Percentiles rank a stretch among this genome's conserved stretches.
These are phyloP conservation scores for Bimastos eiseni DNA, from an alignment of 2,888 invertebrate genomes.

Conservation along the genomic window DNA sequence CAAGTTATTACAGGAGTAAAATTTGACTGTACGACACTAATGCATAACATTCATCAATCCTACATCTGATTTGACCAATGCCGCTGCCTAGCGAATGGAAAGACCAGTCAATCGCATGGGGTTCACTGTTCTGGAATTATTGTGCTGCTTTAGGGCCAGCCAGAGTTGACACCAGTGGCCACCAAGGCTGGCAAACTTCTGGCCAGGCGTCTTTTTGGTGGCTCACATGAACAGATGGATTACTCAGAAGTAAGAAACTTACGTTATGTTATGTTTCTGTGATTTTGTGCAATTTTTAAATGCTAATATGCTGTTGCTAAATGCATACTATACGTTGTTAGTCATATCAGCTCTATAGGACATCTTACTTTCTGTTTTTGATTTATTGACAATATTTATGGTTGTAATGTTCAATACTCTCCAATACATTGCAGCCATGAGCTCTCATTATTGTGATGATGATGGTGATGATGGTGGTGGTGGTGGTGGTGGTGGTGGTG, in stretches of 20 bases:
- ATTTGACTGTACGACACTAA: too few species aligned
- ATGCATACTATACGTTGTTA: not conserved
- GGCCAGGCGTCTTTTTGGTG: slow-evolving; percentile 67
- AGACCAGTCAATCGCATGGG: too few species aligned
- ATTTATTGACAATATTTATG: not conserved
- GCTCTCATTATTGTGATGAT: not conserved
- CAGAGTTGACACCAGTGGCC: slow-evolving; percentile 88
- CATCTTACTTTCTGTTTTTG: not conserved
- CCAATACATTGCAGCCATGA: not conserved
- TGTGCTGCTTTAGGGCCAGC: slow-evolving; percentile 63
- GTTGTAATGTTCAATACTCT: not conserved
- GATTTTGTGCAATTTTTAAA: not conserved
- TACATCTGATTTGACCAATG: too few species aligned
- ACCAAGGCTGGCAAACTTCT: slow-evolving; percentile 79
- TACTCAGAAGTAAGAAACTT: slow-evolving; percentile 48
- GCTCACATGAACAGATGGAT: slow-evolving; percentile 52
- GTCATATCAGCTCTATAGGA: not conserved
- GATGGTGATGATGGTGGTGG: too few species aligned
- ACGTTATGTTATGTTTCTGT: not conserved
- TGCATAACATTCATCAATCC: too few species aligned
- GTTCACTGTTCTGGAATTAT: not conserved
- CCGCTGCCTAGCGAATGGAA: too few species aligned
- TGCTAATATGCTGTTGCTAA: not conserved
- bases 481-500: too few species aligned
- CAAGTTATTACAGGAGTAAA: too few species aligned